phyloP scores from a whole-genome alignment of 2,888 invertebrate species.

The Galerucella nymphaeae region DNA sequence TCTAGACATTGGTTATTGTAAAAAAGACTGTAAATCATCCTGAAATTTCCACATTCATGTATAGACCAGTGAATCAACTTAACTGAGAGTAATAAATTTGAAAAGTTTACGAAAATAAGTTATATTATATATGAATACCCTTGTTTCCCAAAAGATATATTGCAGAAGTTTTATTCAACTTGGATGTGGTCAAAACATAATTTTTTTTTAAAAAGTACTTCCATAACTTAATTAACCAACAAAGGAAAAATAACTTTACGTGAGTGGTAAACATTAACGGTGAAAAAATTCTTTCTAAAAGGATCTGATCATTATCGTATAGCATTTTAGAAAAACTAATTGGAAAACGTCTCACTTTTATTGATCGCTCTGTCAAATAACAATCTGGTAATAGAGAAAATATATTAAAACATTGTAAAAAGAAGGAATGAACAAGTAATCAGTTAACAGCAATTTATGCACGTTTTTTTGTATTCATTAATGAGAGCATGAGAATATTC shows the following conservation, averaged over 20 bases:
- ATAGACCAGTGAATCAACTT: neutral
- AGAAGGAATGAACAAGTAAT: no score
- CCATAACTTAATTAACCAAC: neutral
- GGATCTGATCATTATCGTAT: no score
- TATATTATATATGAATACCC: neutral
- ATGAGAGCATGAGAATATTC: neutral
- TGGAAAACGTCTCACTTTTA: no score
- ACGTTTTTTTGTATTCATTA: neutral
- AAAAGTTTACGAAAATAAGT: neutral
- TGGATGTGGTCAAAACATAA: neutral
- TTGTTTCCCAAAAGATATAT: neutral
- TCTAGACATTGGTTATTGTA: slow-evolving; percentile 1
- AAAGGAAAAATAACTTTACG: neutral
- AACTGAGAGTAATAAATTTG: neutral
- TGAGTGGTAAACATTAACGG: neutral
- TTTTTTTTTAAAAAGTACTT: neutral
- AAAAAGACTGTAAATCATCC: slow-evolving; percentile 8
- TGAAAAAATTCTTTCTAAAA: neutral
- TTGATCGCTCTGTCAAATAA: no score
- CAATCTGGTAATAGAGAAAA: no score
- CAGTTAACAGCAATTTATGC: neutral
- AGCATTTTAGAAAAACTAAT: no score
- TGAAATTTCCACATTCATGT: neutral
- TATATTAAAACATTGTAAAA: no score
- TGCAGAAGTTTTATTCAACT: neutral